Base-by-base conservation (phyloP, 1,140 invertebrate species). In the Philaenus spumarius region DNA sequence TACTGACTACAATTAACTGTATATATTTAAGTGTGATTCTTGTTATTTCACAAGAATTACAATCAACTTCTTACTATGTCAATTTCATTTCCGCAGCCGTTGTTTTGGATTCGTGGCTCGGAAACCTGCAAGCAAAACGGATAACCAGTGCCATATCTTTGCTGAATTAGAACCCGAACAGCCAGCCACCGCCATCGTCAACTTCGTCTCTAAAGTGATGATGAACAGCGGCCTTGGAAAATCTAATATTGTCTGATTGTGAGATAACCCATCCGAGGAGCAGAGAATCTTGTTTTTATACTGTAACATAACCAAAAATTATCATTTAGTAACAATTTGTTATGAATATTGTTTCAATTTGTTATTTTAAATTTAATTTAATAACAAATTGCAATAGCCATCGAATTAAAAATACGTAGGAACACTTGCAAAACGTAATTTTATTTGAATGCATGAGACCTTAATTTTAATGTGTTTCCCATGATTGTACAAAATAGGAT, bases 91-190 rank as follows among this genome's bases (percentile, higher is more conserved):
- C 79, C 77, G 4, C 75, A 92, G 89, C 68, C 82, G 87, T 55
- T 86, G 89, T 61, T 97, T 97, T 74, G 95, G 93, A 24, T 97
- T 97, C 75, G 92, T 98, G 26, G 93, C 95, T 1, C 80, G 92
- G 47, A 89, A 93, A 72, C 84, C 81, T 51, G 83, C 82, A 23
- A 78, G 85, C 56, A 83, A 82, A 62, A 81, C 83, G 34, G 93
- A 97, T 73, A 98, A 98, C 76, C 88, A 94, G 72, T 97, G 95
- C 75, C 95, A 97, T 79, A 80, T 98, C 42, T 97, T 98, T 75
- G 93, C 93, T 14, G 95, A 98, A 73, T 77, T 96, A 26, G 93
- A 97, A 69, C 87, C 91, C 9, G 92, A 94, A 68, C 95, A 98
- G 69, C 95, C 95, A 2, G 94, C 94, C 9, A 87, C 86, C 34